Conservation (phyloP, 1,140 invertebrate genomes). For the Hormaphis cornu region DNA sequence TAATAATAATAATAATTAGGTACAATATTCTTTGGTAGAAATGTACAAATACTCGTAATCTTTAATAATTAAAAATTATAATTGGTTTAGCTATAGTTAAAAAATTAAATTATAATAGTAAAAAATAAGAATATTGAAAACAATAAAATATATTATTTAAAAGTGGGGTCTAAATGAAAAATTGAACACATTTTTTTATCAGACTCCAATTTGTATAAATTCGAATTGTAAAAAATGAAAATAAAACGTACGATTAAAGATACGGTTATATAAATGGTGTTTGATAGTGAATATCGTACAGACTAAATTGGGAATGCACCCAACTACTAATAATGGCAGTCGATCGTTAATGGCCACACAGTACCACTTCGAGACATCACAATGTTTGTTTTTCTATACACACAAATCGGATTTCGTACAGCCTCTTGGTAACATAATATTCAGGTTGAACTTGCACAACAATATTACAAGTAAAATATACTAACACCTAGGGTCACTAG, state of each 20-base stretch:
- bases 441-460: constrained; percentile 12
- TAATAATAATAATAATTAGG: constrained; percentile 8
- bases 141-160: not conserved
- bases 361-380: not conserved
- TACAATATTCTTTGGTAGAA: constrained; percentile 23
- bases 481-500: constrained; percentile 6
- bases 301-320: not conserved
- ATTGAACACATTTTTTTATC: constrained; percentile 23
- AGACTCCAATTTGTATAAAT: constrained; percentile 30
- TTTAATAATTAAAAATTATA: not conserved
- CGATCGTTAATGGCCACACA: not conserved
- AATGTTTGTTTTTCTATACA: not conserved
- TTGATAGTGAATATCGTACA: not conserved
- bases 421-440: constrained; percentile 17
- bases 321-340: constrained; percentile 16
- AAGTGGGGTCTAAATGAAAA: not conserved
- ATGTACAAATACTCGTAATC: constrained; percentile 5
- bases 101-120: not conserved
- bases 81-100: not conserved
- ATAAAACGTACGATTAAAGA: not conserved
- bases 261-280: not conserved
- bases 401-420: constrained; percentile 1
- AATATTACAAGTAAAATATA: not conserved
- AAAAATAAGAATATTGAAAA: constrained; percentile 8
- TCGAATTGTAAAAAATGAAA: constrained; percentile 11